Evolutionary conservation across 1,140 invertebrate genomes (phyloP), one percentile per base, ranked within the genome.

Genomic region (Calephelis virginiensis): DNA sequence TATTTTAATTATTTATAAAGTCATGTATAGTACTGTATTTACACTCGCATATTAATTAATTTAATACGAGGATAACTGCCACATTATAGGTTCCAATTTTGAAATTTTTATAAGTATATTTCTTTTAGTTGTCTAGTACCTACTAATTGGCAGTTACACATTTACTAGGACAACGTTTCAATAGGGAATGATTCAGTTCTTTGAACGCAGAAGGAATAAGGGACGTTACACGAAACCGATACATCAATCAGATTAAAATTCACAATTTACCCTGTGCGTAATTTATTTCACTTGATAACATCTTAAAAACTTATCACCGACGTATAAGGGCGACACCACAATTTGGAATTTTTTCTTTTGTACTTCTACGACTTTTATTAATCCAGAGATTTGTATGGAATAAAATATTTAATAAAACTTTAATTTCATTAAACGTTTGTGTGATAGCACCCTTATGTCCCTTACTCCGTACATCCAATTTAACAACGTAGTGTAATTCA

Each of bases 251-350:
- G 63, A 64, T 53, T 64, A 49, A 64, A 64, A 64, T 83, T 88
- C 84, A 86, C 78, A 84, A 82, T 85, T 83, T 90, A 90, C 86
- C 87, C 87, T 90, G 87, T 90, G 86, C 84, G 75, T 82, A 80
- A 76, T 82, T 81, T 80, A 81, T 76, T 82, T 78, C 81, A 79
- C 73, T 85, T 82, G 83, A 80, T 81, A 81, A 82, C 80, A 82
- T 83, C 67, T 80, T 80, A 85, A 76, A 78, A 82, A 83, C 78
- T 81, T 83, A 85, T 80, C 78, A 56, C 53, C 37, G 63, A 64
- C 53, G 10, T 12, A 56, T 56, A 56, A 56, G 53, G 53, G 53
- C 53, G 53, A 56, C 53, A 56, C 28, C 53, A 56, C 28, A 56
- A 56, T 56, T 17, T 10, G 9, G 53, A 37, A 9, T 28, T 56